These are phyloP conservation scores for Andrena praecox DNA, from an alignment of 2,888 invertebrate genomes.

Conservation along the genomic window DNA sequence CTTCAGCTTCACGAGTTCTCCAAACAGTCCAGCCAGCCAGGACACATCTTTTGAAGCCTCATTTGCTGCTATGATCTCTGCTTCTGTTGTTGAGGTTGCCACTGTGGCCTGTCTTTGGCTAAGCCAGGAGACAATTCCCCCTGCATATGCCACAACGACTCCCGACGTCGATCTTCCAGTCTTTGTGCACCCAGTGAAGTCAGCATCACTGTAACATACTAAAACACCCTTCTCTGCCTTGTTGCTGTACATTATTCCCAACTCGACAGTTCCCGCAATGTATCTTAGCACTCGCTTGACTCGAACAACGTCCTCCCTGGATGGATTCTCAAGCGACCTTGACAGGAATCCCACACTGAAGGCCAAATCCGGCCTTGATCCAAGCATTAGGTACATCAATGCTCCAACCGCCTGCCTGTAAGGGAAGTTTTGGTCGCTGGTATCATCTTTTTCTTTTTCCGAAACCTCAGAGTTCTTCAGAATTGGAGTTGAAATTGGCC, in stretches of 20 bases:
- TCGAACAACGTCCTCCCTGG: background rate
- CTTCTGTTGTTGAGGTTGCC: constrained; percentile 20
- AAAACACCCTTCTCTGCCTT: background rate
- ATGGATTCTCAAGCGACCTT: constrained; percentile 29
- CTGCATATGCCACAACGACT: background rate
- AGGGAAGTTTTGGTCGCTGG: background rate
- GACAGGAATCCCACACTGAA: constrained; percentile 51
- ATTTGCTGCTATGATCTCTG: background rate
- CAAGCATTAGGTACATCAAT: background rate
- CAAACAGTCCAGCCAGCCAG: background rate
- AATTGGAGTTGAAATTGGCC: background rate
- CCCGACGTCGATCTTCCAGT: background rate
- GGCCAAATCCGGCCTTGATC: constrained; percentile 50
- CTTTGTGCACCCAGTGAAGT: background rate
- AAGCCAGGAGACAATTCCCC: background rate
- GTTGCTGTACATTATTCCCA: background rate
- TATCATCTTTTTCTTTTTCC: background rate
- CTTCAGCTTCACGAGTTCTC: background rate
- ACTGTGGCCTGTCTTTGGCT: background rate
- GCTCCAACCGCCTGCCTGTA: background rate
- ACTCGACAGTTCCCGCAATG: constrained; percentile 1
- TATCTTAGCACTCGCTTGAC: constrained; percentile 8
- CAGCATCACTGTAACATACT: background rate
- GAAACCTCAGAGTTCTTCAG: no score
- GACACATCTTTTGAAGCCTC: constrained; percentile 5